Base-by-base conservation (phyloP, 1,140 invertebrate genomes). In the Odontomachus brunneus region DNA sequence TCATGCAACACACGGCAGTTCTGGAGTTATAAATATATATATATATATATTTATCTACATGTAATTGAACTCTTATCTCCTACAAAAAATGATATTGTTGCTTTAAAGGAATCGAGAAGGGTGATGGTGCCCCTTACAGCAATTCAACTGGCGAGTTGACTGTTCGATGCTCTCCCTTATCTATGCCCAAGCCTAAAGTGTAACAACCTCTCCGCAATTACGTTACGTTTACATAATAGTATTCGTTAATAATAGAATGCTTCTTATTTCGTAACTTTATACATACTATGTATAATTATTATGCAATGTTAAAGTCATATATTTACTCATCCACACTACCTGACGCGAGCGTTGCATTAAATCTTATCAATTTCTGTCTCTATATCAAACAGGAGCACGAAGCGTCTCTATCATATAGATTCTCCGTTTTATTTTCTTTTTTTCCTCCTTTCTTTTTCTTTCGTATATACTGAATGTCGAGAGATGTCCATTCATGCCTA, bases 241-340 rank as follows among this genome's bases (percentile, higher is more conserved):
- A 92, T 91, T 44, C 88, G 73, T 93, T 93, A 93, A 92, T 94
- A 92, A 93, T 93, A 93, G 92, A 92, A 93, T 92, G 91, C 91
- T 92, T 75, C 91, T 93, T 93, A 92, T 81, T 91, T 80, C 89
- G 90, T 92, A 92, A 93, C 92, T 94, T 94, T 94, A 94, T 94
- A 94, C 93, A 94, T 93, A 75, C 92, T 94, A 93, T 94, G 92
- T 94, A 94, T 94, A 93, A 93, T 93, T 93, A 93, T 93, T 93
- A 94, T 93, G 94, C 93, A 94, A 93, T 93, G 91, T 90, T 91
- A 90, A 91, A 92, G 88, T 90, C 90, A 91, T 91, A 92, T 90
- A 88, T 88, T 44, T 90, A 89, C 82, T 90, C 92, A 92, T 93
- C 88, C 91, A 93, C 86, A 92, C 90, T 90, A 90, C 76, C 87